Evolutionary conservation across 1,140 invertebrate genomes (phyloP).

Genomic region (Drosophila nannoptera): DNA sequence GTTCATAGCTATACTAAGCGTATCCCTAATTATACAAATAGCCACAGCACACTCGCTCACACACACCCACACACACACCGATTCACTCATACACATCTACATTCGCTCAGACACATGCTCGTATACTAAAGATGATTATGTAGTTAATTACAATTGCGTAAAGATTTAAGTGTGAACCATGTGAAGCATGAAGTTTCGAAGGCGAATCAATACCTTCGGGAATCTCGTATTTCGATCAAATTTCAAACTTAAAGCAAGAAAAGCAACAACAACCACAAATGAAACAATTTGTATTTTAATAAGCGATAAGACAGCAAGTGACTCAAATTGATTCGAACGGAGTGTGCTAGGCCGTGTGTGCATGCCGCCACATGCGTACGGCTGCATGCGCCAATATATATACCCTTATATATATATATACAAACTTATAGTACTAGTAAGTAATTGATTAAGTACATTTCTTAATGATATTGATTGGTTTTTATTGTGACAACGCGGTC

Average conservation of each 20-base stretch:
- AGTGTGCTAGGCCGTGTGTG: not conserved
- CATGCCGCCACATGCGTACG: constrained; percentile 10
- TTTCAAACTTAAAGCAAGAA: not conserved
- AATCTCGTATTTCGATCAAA: constrained; percentile 8
- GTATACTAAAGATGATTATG: constrained; percentile 5
- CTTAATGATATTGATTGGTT: constrained; percentile 51
- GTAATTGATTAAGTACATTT: constrained; percentile 29
- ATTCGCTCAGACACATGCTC: constrained; percentile 5
- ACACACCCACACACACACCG: constrained; percentile 9
- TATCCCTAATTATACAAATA: constrained; percentile 13
- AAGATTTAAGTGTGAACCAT: constrained; percentile 9
- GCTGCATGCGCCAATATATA: not conserved
- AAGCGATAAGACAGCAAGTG: constrained; percentile 31
- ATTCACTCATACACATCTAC: not conserved
- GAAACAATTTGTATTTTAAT: constrained; percentile 26
- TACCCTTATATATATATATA: constrained; percentile 1
- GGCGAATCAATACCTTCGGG: constrained; percentile 12
- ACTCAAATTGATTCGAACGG: constrained; percentile 41
- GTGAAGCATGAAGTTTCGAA: constrained; percentile 1
- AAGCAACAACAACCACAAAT: not conserved
- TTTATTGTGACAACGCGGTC: constrained; percentile 49
- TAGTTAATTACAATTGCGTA: constrained; percentile 7
- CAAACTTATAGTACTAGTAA: not conserved
- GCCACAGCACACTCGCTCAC: constrained; percentile 2
- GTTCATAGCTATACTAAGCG: constrained; percentile 17